These are phyloP conservation scores for Leptoteleia sp. DNA, from an alignment of 1,140 invertebrate genomes.

Conservation along the genomic window DNA sequence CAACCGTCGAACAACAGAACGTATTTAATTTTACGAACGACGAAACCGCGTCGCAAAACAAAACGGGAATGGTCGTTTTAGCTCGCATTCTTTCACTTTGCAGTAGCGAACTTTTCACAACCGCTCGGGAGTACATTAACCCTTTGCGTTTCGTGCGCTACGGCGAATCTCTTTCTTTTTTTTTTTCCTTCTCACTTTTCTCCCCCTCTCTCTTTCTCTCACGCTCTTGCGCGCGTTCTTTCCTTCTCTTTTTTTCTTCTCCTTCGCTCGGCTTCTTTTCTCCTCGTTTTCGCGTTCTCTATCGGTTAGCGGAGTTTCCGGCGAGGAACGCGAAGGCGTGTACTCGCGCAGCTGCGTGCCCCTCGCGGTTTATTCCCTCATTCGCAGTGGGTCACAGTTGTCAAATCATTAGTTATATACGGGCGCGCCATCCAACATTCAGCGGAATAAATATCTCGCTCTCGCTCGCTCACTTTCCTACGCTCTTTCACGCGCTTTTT, in stretches of 20 bases:
- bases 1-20: no score
- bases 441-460: constrained; percentile 35
- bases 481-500: constrained; percentile 10
- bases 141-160: constrained; percentile 31
- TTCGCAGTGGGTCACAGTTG: constrained; percentile 50
- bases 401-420: constrained; percentile 61
- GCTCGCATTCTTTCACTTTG: constrained; percentile 13
- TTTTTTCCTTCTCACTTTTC: no score
- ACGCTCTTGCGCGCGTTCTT: no score
- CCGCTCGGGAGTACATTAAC: constrained; percentile 38
- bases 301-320: constrained; percentile 28
- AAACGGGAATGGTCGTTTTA: constrained; percentile 2
- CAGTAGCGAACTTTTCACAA: constrained; percentile 25
- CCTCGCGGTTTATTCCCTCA: constrained; percentile 47
- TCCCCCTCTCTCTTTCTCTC: no score
- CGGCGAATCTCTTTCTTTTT: constrained; percentile 37
- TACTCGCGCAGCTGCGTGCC: constrained; percentile 10
- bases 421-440: constrained; percentile 28
- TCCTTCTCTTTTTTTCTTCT: no score
- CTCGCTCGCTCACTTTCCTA: neutral
- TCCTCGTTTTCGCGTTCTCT: constrained; percentile 50
- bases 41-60: no score
- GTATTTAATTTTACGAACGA: no score
- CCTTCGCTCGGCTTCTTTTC: constrained; percentile 12
- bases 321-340: constrained; percentile 2